Base-by-base conservation (phyloP, 2,888 invertebrate genomes). In the Kryphioiulus occultus region DNA sequence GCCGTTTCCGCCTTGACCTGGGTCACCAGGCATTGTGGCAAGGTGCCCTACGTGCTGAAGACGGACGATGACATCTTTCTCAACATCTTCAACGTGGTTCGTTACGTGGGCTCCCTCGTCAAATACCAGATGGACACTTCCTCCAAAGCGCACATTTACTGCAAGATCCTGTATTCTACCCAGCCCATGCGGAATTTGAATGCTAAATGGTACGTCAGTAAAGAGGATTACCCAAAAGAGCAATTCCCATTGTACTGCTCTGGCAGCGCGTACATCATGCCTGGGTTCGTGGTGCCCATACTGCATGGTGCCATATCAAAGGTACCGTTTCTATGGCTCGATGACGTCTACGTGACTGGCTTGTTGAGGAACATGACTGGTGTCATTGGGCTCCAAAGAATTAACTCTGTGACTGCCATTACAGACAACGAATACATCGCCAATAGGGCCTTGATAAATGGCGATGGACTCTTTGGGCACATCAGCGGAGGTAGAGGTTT, bases 401-500 rank as follows among this genome's bases (percentile, higher is more conserved):
- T 87, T 19, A 22, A n/a, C 22, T 85, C 88, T 1, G 59, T 86
- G 2, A 39, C 32, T 15, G 59, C 68, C 32, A 59, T 85, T 19
- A 85, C 47, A 26, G 88, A 85, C 15, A 53, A 26, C 4, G 85
- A 85, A 44, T 85, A 68, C 59, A 10, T 26, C 1, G 5, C 12
- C 26, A 85, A 87, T 17, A 78, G n/a, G 0, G 32, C 44, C 10
- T 9, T 87, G 47, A 32, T 87, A 17, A 26, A 85, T 15, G 53
- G 59, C 5, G 85, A 87, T 44, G 85, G 85, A 26, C 35, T 87
- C 19, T 87, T 87, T 68, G 85, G 35, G 15, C 88, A 87, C 32
- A 85, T 86, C 30, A 53, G 85, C 0, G 88, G 88, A 26, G 68
- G 53, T 22, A 22, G 0, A 42, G 88, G 85, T 3, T 35, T 87